Percentiles rank a stretch among this genome's conserved stretches.
Evolutionary conservation across 2,888 invertebrate species (phyloP).

Genomic region (Epicampocera succincta): DNA sequence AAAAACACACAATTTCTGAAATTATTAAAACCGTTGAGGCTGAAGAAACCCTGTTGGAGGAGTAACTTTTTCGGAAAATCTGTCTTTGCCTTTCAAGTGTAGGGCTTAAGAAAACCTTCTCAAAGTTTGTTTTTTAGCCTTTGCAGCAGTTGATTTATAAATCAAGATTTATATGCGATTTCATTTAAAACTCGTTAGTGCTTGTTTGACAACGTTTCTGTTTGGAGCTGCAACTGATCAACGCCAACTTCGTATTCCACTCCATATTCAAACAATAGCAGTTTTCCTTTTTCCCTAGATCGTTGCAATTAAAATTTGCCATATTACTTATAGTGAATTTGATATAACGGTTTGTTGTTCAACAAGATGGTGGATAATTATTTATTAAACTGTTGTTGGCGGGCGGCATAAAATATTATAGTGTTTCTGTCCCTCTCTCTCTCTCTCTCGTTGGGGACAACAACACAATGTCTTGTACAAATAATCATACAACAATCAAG

Average conservation of each 20-base stretch:
- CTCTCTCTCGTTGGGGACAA: too few species aligned
- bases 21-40: too few species aligned
- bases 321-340: conserved; percentile 32
- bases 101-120: background rate
- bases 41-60: background rate
- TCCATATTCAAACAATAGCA: background rate
- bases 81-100: background rate
- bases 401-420: conserved; percentile 28
- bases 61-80: background rate
- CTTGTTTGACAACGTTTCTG: conserved; percentile 22
- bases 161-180: conserved; percentile 48
- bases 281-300: conserved; percentile 7
- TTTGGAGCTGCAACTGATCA: conserved; percentile 18
- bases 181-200: conserved; percentile 31
- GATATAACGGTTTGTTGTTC: conserved; percentile 39
- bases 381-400: conserved; percentile 40
- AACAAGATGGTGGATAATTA: conserved; percentile 54
- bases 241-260: background rate
- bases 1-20: too few species aligned
- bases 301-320: conserved; percentile 17
- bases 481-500: conserved; percentile 41
- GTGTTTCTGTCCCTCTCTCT: background rate
- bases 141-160: conserved; percentile 23
- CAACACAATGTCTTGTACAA: conserved; percentile 35
- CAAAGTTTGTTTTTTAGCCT: background rate